These are phyloP conservation scores for Erebia epiphron DNA, from an alignment of 2,888 invertebrate species.

Conservation along the genomic window DNA sequence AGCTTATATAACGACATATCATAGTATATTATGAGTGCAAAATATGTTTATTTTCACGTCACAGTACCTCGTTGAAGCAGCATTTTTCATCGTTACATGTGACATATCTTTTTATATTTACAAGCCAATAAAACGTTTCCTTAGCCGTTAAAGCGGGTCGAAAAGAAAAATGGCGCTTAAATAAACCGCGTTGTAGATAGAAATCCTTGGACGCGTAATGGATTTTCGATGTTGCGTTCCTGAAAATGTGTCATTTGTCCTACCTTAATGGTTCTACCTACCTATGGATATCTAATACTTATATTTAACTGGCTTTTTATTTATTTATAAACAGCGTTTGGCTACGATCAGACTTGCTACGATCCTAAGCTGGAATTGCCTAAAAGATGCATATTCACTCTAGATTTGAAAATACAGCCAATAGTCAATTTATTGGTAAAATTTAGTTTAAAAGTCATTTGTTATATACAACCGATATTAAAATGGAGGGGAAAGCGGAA, in stretches of 20 bases:
- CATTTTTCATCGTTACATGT: constrained; percentile 24
- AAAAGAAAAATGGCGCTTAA: constrained; percentile 20
- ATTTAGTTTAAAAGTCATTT: too few relatives aligned
- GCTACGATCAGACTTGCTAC: too few relatives aligned
- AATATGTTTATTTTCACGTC: constrained; percentile 6
- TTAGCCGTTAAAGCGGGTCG: constrained; percentile 13
- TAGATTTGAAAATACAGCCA: too few relatives aligned
- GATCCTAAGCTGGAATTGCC: too few relatives aligned
- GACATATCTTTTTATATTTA: constrained; percentile 25
- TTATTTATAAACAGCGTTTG: too few relatives aligned
- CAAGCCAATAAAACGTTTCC: constrained; percentile 25
- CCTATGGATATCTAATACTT: too few relatives aligned
- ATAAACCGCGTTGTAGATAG: constrained; percentile 19
- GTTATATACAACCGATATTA: too few relatives aligned
- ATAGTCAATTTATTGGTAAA: too few relatives aligned
- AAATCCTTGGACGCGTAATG: constrained; percentile 53
- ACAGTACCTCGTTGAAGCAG: constrained; percentile 2
- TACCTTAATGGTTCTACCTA: background rate
- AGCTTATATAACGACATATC: background rate
- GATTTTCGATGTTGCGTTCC: constrained; percentile 50
- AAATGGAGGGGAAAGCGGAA: too few relatives aligned
- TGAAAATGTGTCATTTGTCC: background rate
- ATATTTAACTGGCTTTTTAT: too few relatives aligned
- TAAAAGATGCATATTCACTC: too few relatives aligned
- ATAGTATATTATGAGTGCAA: background rate